Conservation (phyloP, 2,113 vertebrate genomes). For the Romanogobio albipinnatus region DNA sequence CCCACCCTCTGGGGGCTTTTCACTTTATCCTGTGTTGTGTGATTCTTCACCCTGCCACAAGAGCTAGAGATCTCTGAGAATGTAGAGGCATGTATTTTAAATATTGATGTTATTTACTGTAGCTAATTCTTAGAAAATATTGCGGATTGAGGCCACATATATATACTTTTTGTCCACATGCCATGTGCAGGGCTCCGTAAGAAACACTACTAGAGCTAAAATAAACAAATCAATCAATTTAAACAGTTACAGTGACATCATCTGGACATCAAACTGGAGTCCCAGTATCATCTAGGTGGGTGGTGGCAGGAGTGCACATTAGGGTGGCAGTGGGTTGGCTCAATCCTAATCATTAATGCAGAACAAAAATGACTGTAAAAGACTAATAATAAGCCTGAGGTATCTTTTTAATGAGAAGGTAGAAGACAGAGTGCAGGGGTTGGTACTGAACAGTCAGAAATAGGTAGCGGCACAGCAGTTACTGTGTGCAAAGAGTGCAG, state of each 20-base stretch:
- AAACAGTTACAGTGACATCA: background rate
- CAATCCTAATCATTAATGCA: background rate
- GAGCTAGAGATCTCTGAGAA: background rate
- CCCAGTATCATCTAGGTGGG: no score
- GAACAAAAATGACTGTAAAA: slow-evolving; percentile 16
- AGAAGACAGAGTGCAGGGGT: slow-evolving; percentile 20
- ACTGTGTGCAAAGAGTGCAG: slow-evolving; percentile 11
- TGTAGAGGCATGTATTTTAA: background rate
- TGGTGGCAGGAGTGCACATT: background rate
- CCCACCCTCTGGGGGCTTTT: no score
- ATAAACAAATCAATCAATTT: background rate
- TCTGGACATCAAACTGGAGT: no score
- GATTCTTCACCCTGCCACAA: no score
- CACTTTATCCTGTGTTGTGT: no score
- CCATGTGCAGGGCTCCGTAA: no score
- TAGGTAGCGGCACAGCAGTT: background rate
- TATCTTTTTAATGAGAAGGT: slow-evolving; percentile 36
- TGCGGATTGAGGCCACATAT: background rate
- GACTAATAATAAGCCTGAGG: slow-evolving; percentile 23
- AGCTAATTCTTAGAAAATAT: background rate
- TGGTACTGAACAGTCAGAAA: slow-evolving; percentile 15
- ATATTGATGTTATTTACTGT: background rate
- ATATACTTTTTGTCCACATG: no score
- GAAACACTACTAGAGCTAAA: background rate
- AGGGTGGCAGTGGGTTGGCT: background rate